These are phyloP conservation scores for Microctenopoma steveboyesi DNA, from an alignment of 2,797 vertebrate genomes.

Conservation along the genomic window DNA sequence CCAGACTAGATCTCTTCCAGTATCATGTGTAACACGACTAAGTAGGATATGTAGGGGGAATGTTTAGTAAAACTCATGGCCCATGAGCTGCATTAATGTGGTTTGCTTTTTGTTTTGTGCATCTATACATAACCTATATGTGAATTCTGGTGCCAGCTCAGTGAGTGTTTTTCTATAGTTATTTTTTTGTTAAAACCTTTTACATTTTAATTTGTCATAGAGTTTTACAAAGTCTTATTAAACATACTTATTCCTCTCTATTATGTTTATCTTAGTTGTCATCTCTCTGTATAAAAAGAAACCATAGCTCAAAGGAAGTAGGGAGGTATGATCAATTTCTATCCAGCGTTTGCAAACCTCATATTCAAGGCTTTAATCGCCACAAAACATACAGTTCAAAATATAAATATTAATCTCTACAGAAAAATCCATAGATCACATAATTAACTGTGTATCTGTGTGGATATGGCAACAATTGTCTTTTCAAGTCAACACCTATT, in stretches of 20 bases:
- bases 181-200: no score
- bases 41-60: no score
- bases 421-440: not conserved
- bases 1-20: not conserved
- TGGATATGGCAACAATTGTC: not conserved
- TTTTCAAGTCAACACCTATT: no score
- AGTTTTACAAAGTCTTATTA: no score
- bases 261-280: no score
- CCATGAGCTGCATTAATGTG: no score
- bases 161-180: no score
- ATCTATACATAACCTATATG: not conserved
- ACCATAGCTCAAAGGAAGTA: conserved; percentile 27
- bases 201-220: no score
- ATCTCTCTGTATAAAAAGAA: not conserved
- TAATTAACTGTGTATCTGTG: not conserved
- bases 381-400: conserved; percentile 13
- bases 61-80: no score
- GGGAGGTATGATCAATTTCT: conserved; percentile 1
- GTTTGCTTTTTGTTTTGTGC: no score
- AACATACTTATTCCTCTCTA: no score
- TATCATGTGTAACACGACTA: not conserved
- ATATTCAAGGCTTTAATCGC: conserved; percentile 1
- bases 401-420: not conserved
- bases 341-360: not conserved
- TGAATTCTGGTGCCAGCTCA: not conserved